These are phyloP conservation scores for Lacerta viridis DNA, from an alignment of 2,797 vertebrate species.

Conservation along the genomic window DNA sequence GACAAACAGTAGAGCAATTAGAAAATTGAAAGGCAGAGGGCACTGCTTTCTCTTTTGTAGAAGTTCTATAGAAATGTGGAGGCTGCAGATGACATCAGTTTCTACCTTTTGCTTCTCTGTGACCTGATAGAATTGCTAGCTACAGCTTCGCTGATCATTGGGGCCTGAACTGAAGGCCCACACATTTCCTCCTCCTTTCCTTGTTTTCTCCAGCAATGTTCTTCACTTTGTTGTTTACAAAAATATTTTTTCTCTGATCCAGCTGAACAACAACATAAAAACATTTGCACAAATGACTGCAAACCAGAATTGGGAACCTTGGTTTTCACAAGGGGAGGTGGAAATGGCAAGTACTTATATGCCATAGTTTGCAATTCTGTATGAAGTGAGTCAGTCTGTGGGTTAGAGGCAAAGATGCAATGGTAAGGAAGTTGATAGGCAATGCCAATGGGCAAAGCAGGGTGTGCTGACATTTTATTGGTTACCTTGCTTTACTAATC, in stretches of 20 bases:
- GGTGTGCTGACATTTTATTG: neutral
- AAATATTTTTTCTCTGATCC: neutral
- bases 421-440: neutral
- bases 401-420: neutral
- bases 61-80: neutral
- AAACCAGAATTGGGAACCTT: neutral
- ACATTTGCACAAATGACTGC: neutral
- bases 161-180: neutral
- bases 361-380: neutral
- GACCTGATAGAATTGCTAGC: neutral
- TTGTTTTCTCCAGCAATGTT: neutral
- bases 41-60: neutral
- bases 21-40: neutral
- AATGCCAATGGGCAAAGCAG: neutral
- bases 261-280: neutral
- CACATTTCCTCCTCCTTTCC: neutral
- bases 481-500: neutral
- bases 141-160: neutral
- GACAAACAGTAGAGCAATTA: no score
- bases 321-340: neutral
- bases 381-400: neutral
- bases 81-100: neutral
- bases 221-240: neutral
- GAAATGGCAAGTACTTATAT: neutral
- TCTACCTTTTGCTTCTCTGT: neutral